phyloP scores from a whole-genome alignment of 1,140 invertebrate species.

The Trichoplusia ni region DNA sequence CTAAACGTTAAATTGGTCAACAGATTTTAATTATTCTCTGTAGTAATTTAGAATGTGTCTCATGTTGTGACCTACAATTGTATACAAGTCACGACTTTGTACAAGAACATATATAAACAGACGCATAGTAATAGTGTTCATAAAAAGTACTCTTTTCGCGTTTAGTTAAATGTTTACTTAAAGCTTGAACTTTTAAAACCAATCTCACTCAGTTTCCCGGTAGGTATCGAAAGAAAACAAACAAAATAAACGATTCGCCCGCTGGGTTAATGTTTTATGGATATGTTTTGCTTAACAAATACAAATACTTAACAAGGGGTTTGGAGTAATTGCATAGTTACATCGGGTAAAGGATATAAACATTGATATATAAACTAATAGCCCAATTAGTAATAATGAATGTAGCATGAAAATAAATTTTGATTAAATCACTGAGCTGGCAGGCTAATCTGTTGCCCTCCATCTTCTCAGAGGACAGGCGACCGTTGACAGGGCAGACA shows the following conservation, averaged over 20 bases:
- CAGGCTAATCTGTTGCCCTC: slow-evolving; percentile 14
- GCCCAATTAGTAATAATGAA: background rate
- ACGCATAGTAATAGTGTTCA: background rate
- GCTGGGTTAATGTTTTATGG: slow-evolving; percentile 25
- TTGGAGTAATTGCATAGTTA: background rate
- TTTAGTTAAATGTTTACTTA: slow-evolving; percentile 9
- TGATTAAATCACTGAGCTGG: slow-evolving; percentile 7
- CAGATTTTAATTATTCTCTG: background rate
- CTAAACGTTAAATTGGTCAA: slow-evolving; percentile 8
- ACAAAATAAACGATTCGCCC: slow-evolving; percentile 8
- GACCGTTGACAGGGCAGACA: slow-evolving; percentile 29
- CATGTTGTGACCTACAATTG: too few species aligned
- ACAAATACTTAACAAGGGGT: background rate
- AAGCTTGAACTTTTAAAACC: slow-evolving; percentile 21
- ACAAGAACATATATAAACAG: background rate
- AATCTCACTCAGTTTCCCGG: slow-evolving; percentile 15
- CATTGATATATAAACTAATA: background rate
- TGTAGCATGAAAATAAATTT: slow-evolving; percentile 14
- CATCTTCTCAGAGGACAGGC: slow-evolving; percentile 7
- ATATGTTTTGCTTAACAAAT: slow-evolving; percentile 20
- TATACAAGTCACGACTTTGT: too few species aligned
- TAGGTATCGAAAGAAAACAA: slow-evolving; percentile 1
- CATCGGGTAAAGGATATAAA: too few species aligned
- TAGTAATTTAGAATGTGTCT: too few species aligned
- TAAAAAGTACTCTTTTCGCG: background rate